Evolutionary conservation across 1,140 invertebrate species (phyloP).

Genomic region (Pogonognathellus flavescens): DNA sequence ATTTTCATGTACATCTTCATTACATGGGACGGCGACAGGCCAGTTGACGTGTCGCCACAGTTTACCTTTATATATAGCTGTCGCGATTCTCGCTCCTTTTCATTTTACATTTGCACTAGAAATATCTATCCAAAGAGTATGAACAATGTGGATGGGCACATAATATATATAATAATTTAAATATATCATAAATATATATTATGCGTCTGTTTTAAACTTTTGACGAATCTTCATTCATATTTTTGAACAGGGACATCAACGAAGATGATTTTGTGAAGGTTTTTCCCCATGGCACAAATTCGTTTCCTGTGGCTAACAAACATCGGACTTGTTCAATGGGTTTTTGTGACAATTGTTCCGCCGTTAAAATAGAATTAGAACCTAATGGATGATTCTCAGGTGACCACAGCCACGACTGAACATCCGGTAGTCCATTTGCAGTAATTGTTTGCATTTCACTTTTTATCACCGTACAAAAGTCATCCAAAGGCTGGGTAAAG

Average conservation of each 20-base stretch:
- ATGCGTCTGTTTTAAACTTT: too few relatives aligned
- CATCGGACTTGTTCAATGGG: neutral
- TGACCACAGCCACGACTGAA: slow-evolving; percentile 12
- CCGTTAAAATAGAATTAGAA: neutral
- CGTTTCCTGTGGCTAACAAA: neutral
- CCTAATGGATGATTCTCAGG: slow-evolving; percentile 16
- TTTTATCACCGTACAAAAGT: slow-evolving; percentile 32
- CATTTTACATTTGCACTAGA: too few relatives aligned
- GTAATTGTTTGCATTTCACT: slow-evolving; percentile 34
- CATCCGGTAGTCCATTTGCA: neutral
- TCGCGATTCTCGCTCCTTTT: too few relatives aligned
- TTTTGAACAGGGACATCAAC: neutral
- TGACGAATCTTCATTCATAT: neutral
- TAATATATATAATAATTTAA: too few relatives aligned
- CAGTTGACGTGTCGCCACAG: too few relatives aligned
- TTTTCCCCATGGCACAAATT: too few relatives aligned
- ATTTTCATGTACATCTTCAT: too few relatives aligned
- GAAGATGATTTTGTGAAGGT: neutral
- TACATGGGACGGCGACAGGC: too few relatives aligned
- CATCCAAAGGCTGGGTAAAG: slow-evolving; percentile 54
- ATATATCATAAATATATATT: too few relatives aligned
- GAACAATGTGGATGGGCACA: too few relatives aligned
- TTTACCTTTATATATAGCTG: too few relatives aligned
- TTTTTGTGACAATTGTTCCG: slow-evolving; percentile 6
- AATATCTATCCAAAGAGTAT: too few relatives aligned